These are phyloP conservation scores for Pygocentrus nattereri DNA, from an alignment of 2,797 vertebrate genomes.

Conservation along the genomic window DNA sequence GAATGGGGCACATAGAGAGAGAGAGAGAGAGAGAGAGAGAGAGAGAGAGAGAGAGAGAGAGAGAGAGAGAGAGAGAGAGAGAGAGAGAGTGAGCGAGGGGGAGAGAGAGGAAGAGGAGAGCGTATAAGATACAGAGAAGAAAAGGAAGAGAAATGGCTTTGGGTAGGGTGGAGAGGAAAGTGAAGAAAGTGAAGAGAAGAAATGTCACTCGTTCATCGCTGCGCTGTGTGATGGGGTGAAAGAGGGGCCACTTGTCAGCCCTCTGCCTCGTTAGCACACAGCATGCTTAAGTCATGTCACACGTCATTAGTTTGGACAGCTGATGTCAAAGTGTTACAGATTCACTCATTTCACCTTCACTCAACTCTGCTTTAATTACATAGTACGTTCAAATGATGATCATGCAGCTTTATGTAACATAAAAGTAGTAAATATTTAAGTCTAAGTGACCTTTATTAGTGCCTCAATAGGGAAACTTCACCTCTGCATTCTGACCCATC, in stretches of 20 bases:
- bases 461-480: too few relatives aligned
- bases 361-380: background rate
- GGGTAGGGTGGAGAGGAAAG: background rate
- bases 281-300: background rate
- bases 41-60: background rate
- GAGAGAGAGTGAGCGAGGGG: background rate
- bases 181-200: background rate
- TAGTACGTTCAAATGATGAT: background rate
- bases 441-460: too few relatives aligned
- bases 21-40: background rate
- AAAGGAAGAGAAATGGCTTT: background rate
- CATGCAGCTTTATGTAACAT: too few relatives aligned
- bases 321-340: background rate
- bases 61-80: background rate
- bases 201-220: background rate
- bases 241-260: background rate
- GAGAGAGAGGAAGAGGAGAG: too few relatives aligned
- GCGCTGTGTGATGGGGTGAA: background rate
- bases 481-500: too few relatives aligned
- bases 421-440: too few relatives aligned
- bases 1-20: background rate
- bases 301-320: background rate
- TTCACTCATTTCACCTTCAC: background rate
- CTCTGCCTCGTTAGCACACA: slow-evolving; percentile 21
- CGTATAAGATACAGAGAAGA: background rate